Percentiles rank a stretch among this genome's conserved stretches.
phyloP scores from a whole-genome alignment of 2,888 invertebrate genomes.

The Agrochola circellaris region DNA sequence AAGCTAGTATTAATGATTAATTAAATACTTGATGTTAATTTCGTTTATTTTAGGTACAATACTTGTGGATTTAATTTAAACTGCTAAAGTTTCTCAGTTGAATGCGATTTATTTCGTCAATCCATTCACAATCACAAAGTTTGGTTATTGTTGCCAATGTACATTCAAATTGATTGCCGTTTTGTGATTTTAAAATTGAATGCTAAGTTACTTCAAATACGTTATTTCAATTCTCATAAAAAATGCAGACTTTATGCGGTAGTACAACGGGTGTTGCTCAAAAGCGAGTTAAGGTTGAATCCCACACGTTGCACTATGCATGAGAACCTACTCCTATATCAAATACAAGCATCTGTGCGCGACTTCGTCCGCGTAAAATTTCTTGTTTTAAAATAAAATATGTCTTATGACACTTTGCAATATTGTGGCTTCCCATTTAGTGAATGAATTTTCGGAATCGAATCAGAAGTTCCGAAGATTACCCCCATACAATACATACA shows the following conservation, averaged over 20 bases:
- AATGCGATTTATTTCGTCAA: slow-evolving; percentile 12
- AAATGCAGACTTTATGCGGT: not conserved
- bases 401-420: too few species aligned
- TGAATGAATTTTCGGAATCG: too few species aligned
- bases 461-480: too few species aligned
- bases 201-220: slow-evolving; percentile 21
- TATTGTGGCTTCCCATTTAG: too few species aligned
- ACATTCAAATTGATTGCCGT: slow-evolving; percentile 16
- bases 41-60: not conserved
- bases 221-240: slow-evolving; percentile 18
- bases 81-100: not conserved
- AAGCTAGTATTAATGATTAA: not conserved
- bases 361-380: too few species aligned
- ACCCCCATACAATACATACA: too few species aligned
- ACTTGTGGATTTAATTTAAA: not conserved
- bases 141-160: slow-evolving; percentile 15
- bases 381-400: too few species aligned
- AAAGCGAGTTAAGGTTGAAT: not conserved
- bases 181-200: slow-evolving; percentile 35
- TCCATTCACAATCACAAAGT: slow-evolving; percentile 23
- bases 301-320: not conserved
- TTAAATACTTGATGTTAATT: not conserved
- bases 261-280: not conserved
- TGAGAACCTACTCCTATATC: too few species aligned
- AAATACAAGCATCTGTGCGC: not conserved